Conservation (phyloP, 2,797 vertebrate species). For the Anguilla anguilla region DNA sequence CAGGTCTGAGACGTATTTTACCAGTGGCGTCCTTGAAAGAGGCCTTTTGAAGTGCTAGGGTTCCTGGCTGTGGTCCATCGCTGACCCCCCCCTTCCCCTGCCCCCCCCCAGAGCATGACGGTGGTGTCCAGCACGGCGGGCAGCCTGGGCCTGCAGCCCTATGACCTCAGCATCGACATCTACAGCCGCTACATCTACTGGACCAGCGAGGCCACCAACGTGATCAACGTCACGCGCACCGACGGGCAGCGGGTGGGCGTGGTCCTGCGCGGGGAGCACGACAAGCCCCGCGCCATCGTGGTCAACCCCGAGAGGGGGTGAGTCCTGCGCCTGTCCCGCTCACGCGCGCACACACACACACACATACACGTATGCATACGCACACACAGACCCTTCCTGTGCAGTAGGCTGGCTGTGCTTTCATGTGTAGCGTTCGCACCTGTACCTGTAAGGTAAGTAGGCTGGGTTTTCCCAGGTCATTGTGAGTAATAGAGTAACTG, state of each 20-base stretch:
- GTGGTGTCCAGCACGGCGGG: slow-evolving; percentile 82
- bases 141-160: slow-evolving; percentile 88
- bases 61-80: too few species aligned
- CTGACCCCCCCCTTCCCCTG: neutral
- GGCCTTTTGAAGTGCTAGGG: neutral
- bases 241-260: slow-evolving; percentile 89
- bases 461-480: too few species aligned
- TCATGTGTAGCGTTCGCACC: too few species aligned
- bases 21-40: neutral
- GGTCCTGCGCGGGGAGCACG: slow-evolving; percentile 88
- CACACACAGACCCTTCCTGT: too few species aligned
- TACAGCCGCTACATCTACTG: slow-evolving; percentile 98
- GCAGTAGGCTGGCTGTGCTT: too few species aligned
- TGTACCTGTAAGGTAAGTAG: too few species aligned
- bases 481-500: too few species aligned
- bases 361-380: too few species aligned
- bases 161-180: slow-evolving; percentile 95
- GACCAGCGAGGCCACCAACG: slow-evolving; percentile 96
- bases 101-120: slow-evolving; percentile 79
- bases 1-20: neutral
- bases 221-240: slow-evolving; percentile 89
- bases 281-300: slow-evolving; percentile 90
- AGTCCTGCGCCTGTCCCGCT: slow-evolving; percentile 35
- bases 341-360: neutral
- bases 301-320: slow-evolving; percentile 97